A percentile compares a stretch with the other conserved stretches of the same genome.
These are phyloP conservation scores for Phrynosoma platyrhinos DNA, from an alignment of 2,113 vertebrate species.

Conservation along the genomic window DNA sequence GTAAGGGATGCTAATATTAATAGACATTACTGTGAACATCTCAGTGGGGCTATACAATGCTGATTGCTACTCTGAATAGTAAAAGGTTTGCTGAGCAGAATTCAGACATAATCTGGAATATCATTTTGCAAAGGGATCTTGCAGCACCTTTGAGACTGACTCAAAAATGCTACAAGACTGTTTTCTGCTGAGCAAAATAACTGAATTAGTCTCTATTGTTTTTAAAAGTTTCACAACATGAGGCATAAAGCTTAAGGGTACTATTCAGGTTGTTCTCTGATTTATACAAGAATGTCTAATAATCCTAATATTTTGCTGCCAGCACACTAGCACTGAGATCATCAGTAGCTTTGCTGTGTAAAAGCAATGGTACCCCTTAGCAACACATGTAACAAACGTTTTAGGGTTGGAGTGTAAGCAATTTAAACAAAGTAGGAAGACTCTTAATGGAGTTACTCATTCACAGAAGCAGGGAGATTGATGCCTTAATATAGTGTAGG, in stretches of 20 bases:
- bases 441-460: background rate
- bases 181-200: background rate
- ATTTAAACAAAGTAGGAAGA: background rate
- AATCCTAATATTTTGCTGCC: background rate
- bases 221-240: background rate
- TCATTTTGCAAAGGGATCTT: no score
- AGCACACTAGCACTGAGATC: background rate
- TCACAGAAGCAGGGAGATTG: background rate
- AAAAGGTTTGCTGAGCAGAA: background rate
- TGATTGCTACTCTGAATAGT: background rate
- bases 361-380: background rate
- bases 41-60: background rate
- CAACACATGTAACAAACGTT: background rate
- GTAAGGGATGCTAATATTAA: background rate
- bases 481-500: background rate
- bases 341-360: background rate
- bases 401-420: background rate
- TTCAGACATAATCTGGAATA: no score
- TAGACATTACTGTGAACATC: background rate
- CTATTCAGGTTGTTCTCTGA: background rate
- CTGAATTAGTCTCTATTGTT: background rate
- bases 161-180: no score
- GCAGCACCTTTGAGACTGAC: no score
- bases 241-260: background rate
- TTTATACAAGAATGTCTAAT: background rate